phyloP scores from a whole-genome alignment of 2,888 invertebrate genomes.

The Leptinotarsa peninsularis region DNA sequence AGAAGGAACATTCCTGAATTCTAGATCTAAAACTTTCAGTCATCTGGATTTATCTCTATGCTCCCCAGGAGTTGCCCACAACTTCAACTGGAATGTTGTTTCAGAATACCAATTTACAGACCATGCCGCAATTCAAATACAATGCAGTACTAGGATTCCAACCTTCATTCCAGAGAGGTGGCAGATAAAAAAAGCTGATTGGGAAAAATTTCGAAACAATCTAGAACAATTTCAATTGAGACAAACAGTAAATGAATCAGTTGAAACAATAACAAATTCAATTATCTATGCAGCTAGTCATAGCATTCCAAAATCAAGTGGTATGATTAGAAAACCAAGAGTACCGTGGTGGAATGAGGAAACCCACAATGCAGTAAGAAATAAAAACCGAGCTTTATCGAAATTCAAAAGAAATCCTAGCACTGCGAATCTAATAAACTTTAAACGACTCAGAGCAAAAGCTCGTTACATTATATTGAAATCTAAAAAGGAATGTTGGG shows the following conservation, averaged over 20 bases:
- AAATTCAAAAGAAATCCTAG: slow-evolving; percentile 22
- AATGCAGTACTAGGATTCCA: not conserved
- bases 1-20: slow-evolving; percentile 22
- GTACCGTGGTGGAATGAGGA: slow-evolving; percentile 32
- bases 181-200: no score
- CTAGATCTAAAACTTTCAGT: slow-evolving; percentile 20
- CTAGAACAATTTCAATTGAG: slow-evolving; percentile 11
- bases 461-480: slow-evolving; percentile 22
- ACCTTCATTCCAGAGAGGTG: not conserved
- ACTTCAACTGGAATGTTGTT: slow-evolving; percentile 18
- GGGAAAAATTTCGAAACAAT: not conserved
- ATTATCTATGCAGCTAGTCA: slow-evolving; percentile 23
- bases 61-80: slow-evolving; percentile 18
- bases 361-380: slow-evolving; percentile 17
- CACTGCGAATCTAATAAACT: slow-evolving; percentile 26
- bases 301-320: slow-evolving; percentile 22
- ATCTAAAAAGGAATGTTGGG: slow-evolving; percentile 24
- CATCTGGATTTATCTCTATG: slow-evolving; percentile 21
- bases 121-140: slow-evolving; percentile 23
- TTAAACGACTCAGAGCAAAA: slow-evolving; percentile 25
- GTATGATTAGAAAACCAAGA: slow-evolving; percentile 3
- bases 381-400: slow-evolving; percentile 22
- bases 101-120: slow-evolving; percentile 21
- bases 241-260: slow-evolving; percentile 6
- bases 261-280: slow-evolving; percentile 4